Percentiles rank a stretch among this genome's conserved stretches.
These are phyloP conservation scores for Echeneis naucrates DNA, from an alignment of 2,797 vertebrate species.

Conservation along the genomic window DNA sequence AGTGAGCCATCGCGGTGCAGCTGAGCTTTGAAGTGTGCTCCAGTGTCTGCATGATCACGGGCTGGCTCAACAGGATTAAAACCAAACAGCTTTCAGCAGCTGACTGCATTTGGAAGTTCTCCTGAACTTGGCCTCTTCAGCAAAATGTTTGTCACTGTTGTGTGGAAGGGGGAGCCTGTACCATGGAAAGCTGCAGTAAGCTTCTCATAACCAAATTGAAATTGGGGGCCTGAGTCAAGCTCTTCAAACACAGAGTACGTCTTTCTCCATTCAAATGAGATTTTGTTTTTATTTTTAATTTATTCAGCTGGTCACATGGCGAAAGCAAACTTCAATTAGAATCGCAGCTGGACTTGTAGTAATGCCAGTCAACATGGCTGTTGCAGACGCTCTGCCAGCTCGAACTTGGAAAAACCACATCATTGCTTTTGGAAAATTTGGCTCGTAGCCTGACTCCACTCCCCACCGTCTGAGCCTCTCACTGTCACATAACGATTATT, in stretches of 20 bases:
- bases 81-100: conserved; percentile 74
- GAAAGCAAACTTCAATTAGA: conserved; percentile 59
- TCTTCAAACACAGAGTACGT: conserved; percentile 60
- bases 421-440: conserved; percentile 62
- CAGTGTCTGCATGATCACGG: conserved; percentile 66
- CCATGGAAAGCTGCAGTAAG: conserved; percentile 61
- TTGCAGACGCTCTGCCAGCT: conserved; percentile 58
- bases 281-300: conserved; percentile 54
- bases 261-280: conserved; percentile 48
- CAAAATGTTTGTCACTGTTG: conserved; percentile 64
- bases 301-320: conserved; percentile 44
- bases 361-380: conserved; percentile 47
- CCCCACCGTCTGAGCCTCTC: conserved; percentile 58
- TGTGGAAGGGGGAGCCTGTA: conserved; percentile 27
- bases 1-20: conserved; percentile 61
- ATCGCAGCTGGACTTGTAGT: conserved; percentile 51
- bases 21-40: conserved; percentile 79
- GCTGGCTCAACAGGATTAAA: conserved; percentile 74
- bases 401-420: conserved; percentile 60
- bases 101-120: conserved; percentile 69
- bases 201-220: conserved; percentile 65
- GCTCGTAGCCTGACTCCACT: conserved; percentile 53
- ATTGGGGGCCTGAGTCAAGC: conserved; percentile 65
- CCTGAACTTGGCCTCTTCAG: conserved; percentile 68
- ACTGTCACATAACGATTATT: conserved; percentile 74